Evolutionary conservation across 2,888 invertebrate species (phyloP).

Genomic region (Drepana falcataria): DNA sequence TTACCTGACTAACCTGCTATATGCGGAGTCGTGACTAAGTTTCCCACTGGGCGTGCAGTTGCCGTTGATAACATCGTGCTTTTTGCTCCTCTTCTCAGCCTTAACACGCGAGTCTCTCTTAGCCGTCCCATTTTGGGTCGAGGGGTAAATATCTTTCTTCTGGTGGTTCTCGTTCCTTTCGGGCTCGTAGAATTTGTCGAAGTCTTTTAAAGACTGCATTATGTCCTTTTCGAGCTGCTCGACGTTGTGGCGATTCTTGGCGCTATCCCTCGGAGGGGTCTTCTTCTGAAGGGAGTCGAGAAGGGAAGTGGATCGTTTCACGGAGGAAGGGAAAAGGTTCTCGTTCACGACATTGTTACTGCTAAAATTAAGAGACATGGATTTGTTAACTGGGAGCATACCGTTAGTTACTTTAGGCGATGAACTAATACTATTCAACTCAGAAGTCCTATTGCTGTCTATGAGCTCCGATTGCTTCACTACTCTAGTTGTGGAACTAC

Average conservation of each 20-base stretch:
- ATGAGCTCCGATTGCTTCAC: conserved; percentile 55
- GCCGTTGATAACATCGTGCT: conserved; percentile 52
- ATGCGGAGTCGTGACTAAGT: conserved; percentile 84
- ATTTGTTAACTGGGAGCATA: conserved; percentile 70
- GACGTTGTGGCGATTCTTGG: conserved; percentile 64
- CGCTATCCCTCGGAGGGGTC: conserved; percentile 47
- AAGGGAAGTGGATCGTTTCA: conserved; percentile 78
- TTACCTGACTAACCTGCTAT: conserved; percentile 87
- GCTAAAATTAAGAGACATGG: conserved; percentile 79
- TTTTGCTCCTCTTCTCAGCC: conserved; percentile 54
- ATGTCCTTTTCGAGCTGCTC: conserved; percentile 70
- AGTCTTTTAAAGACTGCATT: conserved; percentile 73
- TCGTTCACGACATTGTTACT: conserved; percentile 69
- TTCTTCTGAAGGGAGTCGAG: conserved; percentile 75
- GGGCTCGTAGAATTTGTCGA: conserved; percentile 68
- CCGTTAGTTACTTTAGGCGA: conserved; percentile 58
- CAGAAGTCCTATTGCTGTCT: conserved; percentile 51
- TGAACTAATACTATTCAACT: conserved; percentile 53
- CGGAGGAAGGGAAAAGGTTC: conserved; percentile 69
- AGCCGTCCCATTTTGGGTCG: conserved; percentile 39
- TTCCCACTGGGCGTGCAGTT: conserved; percentile 62
- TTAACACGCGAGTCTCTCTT: conserved; percentile 50
- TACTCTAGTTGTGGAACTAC: conserved; percentile 71
- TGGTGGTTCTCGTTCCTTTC: conserved; percentile 52
- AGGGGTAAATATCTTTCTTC: conserved; percentile 45